These are phyloP conservation scores for Petromus typicus DNA, from an alignment of 2,113 vertebrate genomes.

Conservation along the genomic window DNA sequence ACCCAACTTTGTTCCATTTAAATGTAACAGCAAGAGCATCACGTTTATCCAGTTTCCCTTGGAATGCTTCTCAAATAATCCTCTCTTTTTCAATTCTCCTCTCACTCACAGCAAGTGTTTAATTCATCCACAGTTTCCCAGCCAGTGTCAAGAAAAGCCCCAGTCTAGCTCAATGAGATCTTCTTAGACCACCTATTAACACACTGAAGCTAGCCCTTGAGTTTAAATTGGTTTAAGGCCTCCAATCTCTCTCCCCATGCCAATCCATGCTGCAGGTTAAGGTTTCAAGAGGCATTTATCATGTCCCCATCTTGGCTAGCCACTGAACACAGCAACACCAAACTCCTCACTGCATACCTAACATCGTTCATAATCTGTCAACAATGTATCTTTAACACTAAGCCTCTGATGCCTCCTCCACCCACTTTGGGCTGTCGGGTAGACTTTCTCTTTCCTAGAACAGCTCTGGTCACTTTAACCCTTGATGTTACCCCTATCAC, in stretches of 20 bases:
- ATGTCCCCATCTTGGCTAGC: background rate
- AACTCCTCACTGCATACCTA: background rate
- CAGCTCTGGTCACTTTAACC: background rate
- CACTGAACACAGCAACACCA: background rate
- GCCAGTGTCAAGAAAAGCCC: conserved; percentile 3
- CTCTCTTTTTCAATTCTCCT: background rate
- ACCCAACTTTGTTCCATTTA: background rate
- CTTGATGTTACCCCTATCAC: background rate
- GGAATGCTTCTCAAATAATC: conserved; percentile 9
- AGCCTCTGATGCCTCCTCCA: background rate
- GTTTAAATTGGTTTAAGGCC: background rate
- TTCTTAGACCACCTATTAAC: background rate
- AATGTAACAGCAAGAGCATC: background rate
- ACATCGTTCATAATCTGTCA: background rate
- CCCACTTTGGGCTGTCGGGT: background rate
- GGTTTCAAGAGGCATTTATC: conserved; percentile 40
- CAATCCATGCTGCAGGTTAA: background rate
- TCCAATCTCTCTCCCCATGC: background rate
- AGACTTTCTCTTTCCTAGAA: background rate
- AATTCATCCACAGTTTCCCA: background rate
- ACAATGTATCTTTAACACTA: background rate
- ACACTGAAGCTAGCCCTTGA: background rate
- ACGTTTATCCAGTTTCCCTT: background rate
- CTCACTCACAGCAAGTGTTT: background rate
- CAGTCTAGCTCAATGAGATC: background rate